Conservation (phyloP, 2,113 vertebrate species). For the Seriola quinqueradiata region DNA sequence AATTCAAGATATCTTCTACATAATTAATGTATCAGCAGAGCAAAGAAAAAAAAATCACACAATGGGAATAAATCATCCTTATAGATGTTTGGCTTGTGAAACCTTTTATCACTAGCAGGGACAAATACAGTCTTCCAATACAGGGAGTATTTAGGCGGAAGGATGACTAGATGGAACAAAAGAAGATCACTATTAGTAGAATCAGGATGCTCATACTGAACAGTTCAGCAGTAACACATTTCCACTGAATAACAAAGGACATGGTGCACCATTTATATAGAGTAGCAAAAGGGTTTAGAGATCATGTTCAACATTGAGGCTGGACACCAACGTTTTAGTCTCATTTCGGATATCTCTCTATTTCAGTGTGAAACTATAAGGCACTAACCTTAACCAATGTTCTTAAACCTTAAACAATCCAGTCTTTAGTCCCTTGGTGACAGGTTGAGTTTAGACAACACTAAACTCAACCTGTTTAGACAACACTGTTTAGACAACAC, state of each 20-base stretch:
- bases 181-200: not conserved
- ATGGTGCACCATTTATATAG: too few relatives aligned
- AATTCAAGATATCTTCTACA: not conserved
- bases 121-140: not conserved
- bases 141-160: not conserved
- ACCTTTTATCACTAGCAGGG: not conserved
- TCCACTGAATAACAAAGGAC: not conserved
- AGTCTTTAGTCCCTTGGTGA: too few relatives aligned
- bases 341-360: too few relatives aligned
- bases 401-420: too few relatives aligned
- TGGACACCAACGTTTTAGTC: too few relatives aligned
- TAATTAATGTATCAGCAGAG: not conserved
- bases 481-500: too few relatives aligned
- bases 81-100: not conserved
- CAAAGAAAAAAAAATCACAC: not conserved
- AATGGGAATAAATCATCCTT: not conserved
- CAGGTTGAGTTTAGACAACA: too few relatives aligned
- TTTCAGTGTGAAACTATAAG: too few relatives aligned
- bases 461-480: not conserved
- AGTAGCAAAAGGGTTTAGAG: too few relatives aligned
- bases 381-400: not conserved
- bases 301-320: too few relatives aligned
- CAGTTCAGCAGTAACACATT: too few relatives aligned
- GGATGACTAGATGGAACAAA: too few relatives aligned
- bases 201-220: not conserved